Percentiles rank a stretch among this genome's conserved stretches.
phyloP scores from a whole-genome alignment of 92 coral and sea anemone genomes.

The Montipora capitata region DNA sequence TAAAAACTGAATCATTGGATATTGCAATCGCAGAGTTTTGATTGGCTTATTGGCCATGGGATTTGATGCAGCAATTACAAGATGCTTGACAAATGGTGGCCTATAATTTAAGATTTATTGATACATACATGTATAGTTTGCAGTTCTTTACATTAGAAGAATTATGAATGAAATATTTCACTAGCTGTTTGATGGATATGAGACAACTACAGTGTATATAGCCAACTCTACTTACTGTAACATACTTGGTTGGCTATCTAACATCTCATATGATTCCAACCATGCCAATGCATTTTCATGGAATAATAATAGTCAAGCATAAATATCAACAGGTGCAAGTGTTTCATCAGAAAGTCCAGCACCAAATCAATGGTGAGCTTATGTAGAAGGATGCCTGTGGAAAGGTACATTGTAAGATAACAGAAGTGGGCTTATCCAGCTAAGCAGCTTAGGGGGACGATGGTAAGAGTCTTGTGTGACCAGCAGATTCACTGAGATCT shows the following conservation, averaged over 20 bases:
- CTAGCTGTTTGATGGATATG: background rate
- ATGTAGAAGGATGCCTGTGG: background rate
- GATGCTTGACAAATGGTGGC: background rate
- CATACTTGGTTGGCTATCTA: background rate
- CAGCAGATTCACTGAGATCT: no score
- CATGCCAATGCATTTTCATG: background rate
- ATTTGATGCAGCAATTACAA: background rate
- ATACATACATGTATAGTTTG: background rate
- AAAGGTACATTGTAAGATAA: background rate
- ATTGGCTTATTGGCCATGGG: background rate
- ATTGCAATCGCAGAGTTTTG: constrained; percentile 30
- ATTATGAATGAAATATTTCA: background rate
- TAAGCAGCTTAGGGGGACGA: background rate
- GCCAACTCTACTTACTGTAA: background rate
- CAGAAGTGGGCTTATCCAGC: background rate
- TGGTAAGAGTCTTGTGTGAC: background rate
- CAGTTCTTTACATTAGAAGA: background rate
- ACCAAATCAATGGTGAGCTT: background rate
- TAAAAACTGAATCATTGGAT: no score
- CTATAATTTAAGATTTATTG: background rate
- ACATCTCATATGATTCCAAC: background rate
- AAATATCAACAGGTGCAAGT: background rate
- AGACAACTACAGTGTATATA: background rate
- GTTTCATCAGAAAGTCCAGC: background rate
- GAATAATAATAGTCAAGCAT: background rate